phyloP scores from a whole-genome alignment of 1,140 invertebrate genomes.

The Bombus picipes region DNA sequence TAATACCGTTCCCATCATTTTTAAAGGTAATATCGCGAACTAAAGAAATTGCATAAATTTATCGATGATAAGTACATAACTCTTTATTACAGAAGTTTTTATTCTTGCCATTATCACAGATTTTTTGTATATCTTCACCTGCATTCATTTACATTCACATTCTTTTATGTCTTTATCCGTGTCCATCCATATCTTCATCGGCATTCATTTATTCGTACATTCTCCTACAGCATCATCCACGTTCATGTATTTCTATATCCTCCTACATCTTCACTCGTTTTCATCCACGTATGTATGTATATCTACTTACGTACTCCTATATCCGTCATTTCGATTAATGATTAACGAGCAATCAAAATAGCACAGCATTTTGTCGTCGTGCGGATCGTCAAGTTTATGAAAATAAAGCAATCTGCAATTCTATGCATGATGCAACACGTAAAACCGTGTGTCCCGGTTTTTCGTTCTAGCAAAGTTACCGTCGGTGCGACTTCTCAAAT shows the following conservation, averaged over 20 bases:
- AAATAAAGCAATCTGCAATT: conserved; percentile 18
- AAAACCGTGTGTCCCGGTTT: conserved; percentile 9
- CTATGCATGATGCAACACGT: conserved; percentile 7
- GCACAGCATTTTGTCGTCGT: neutral
- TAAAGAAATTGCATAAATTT: neutral
- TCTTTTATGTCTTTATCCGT: too few species aligned
- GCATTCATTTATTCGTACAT: neutral
- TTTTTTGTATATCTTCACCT: neutral
- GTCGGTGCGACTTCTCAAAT: neutral
- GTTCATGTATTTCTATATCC: neutral
- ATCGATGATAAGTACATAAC: neutral
- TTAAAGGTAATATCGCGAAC: neutral
- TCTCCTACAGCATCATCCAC: neutral
- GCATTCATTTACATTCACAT: too few species aligned
- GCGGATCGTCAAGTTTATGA: neutral
- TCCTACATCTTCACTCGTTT: neutral
- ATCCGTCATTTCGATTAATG: neutral
- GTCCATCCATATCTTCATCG: neutral
- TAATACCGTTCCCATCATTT: neutral
- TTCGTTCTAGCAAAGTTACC: neutral
- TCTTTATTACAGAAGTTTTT: neutral
- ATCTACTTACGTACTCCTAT: neutral
- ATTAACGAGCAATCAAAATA: conserved; percentile 19
- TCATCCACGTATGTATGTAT: neutral
- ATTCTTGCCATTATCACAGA: neutral